Percentiles rank a stretch among this genome's conserved stretches.
Conservation (phyloP, 2,113 vertebrate species). For the Steatornis caripensis region DNA sequence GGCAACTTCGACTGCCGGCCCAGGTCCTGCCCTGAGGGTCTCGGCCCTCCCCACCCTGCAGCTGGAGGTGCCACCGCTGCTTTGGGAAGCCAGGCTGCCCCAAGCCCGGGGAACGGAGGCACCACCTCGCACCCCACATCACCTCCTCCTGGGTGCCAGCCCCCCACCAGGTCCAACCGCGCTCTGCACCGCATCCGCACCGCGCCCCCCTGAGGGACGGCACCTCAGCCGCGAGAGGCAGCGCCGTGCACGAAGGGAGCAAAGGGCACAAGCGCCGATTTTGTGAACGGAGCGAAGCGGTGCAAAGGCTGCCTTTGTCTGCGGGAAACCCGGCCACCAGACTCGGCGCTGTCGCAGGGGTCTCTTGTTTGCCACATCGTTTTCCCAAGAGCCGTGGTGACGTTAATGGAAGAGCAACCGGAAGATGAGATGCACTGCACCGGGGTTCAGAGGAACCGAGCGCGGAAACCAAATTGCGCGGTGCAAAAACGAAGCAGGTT, state of each 20-base stretch:
- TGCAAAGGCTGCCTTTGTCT: not conserved
- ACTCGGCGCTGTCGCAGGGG: not conserved
- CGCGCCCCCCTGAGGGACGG: not conserved
- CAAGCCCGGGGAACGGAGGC: not conserved
- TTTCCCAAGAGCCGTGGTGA: fast-evolving
- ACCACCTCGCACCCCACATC: fast-evolving
- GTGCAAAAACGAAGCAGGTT: fast-evolving
- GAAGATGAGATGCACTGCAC: not conserved
- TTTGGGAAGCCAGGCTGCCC: not conserved
- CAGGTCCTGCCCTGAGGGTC: not conserved
- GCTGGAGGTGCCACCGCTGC: not conserved
- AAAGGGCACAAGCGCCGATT: not conserved
- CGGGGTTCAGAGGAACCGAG: not conserved
- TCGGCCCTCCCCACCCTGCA: not conserved
- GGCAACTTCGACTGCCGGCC: fast-evolving
- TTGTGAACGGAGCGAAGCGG: not conserved
- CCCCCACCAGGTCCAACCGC: not conserved
- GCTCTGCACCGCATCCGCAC: not conserved
- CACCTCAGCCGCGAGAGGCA: not conserved
- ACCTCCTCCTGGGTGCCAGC: not conserved
- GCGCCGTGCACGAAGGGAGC: fast-evolving
- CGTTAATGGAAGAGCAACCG: not conserved
- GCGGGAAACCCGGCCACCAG: not conserved
- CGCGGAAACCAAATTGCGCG: not conserved
- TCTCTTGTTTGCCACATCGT: not conserved